Evolutionary conservation across 2,888 invertebrate genomes (phyloP), one percentile per base, ranked within the genome.

Genomic region (Latrodectus hesperus): DNA sequence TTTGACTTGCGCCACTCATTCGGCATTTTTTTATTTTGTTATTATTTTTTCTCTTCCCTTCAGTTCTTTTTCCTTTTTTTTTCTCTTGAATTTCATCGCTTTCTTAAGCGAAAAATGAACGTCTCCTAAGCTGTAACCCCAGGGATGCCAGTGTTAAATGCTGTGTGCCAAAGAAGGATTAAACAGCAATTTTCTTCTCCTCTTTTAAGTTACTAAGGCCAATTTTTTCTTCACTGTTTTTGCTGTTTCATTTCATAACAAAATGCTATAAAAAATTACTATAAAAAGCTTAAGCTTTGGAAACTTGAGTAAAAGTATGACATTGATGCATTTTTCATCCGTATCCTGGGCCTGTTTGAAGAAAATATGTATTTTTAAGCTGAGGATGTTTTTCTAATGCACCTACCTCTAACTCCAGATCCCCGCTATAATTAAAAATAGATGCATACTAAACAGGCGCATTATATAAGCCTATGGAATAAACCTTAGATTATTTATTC

Each of bases 141-240:
- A 26, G 52, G 55, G 65, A 81, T 65, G 53, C 71, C 38, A n/a
- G 17, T 72, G 65, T 74, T 73, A 67, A 81, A 73, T 12, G 16
- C 76, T n/a, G 38, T 76, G 65, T 38, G 65, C 67, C 64, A n/a
- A 52, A 71, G 73, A 74, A 67, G 73, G 74, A 81, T 81, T 81
- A 81, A 81, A 81, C 60, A 67, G 73, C 67, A 81, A 74, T 81
- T 81, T 81, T 67, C 73, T 76, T 65, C 74, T 75, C 51, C 26
- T 11, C 16, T 22, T 26, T 16, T 75, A 74, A 74, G 74, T 26
- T 26, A 55, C 38, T 74, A 55, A 64, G 65, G 65, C 17, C 76
- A 51, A 14, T 22, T 65, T 26, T 67, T 65, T 49, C 26, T 51
- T 51, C 49, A 51, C 16, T 49, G 64, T 71, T n/a, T 51, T 68